phyloP scores from a whole-genome alignment of 2,797 vertebrate species.

The Petrocephalus sullivani region DNA sequence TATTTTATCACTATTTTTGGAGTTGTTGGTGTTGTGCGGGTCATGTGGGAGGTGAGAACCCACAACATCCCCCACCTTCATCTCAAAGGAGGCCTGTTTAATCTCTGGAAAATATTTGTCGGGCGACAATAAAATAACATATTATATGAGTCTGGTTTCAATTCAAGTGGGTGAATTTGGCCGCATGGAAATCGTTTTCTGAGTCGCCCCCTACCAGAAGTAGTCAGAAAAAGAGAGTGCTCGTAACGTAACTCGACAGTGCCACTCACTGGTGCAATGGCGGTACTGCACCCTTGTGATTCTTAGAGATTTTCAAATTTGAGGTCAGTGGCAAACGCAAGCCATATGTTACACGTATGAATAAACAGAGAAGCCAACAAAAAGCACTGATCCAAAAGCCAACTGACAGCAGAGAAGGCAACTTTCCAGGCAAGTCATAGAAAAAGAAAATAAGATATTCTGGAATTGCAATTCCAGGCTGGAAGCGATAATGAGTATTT shows the following conservation, averaged over 20 bases:
- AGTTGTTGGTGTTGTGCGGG: background rate
- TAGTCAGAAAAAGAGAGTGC: background rate
- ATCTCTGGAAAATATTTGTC: slow-evolving; percentile 44
- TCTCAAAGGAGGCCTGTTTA: slow-evolving; percentile 38
- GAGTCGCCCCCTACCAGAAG: background rate
- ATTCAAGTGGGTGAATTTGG: background rate
- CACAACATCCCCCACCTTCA: background rate
- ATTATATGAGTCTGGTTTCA: slow-evolving; percentile 27
- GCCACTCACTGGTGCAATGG: slow-evolving; percentile 50
- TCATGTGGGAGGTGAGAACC: background rate
- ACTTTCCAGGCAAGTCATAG: background rate
- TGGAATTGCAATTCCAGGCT: background rate
- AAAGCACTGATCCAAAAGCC: background rate
- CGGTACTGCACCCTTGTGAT: background rate
- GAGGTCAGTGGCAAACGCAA: background rate
- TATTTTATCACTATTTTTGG: slow-evolving; percentile 54
- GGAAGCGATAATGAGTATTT: background rate
- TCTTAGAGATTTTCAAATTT: background rate
- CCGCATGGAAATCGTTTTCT: slow-evolving; percentile 16
- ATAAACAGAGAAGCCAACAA: background rate
- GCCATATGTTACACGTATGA: background rate
- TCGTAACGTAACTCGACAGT: slow-evolving; percentile 44
- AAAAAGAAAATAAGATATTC: background rate
- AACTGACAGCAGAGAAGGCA: background rate
- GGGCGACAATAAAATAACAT: slow-evolving; percentile 40